Evolutionary conservation across 1,140 invertebrate genomes (phyloP), one percentile per base, ranked within the genome.

Genomic region (Heterodera carotae): DNA sequence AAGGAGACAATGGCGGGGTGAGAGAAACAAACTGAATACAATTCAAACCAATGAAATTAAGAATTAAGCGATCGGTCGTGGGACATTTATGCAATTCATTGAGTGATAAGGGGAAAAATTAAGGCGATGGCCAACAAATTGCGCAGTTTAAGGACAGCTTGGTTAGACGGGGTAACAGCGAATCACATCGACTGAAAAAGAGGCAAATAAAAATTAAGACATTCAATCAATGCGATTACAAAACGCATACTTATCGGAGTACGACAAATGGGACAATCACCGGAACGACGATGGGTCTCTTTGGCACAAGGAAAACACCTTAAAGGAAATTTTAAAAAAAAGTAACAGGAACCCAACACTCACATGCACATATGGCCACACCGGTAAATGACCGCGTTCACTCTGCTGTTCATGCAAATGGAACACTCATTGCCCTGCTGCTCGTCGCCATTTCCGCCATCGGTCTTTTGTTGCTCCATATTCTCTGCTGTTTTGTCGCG

Each of bases 311-410:
- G 27, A 72, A 80, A 79, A 67, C 78, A 79, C 72, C 72, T 74
- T 8, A 73, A 73, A 60, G 15, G 27, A 33, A 69, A 29, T 7
- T 7, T 7, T 33, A 62, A 71, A 0, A 71, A 12, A 56, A 56
- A 56, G 22, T 22, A 15, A 22, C 22, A 12, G 39, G 68, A 25
- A 69, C 68, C n/a, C 36, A 69, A 43, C 7, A 31, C 53, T 34
- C 36, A 74, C 78, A 79, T 79, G 29, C 78, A 79, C 78, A 79
- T 79, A 67, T 79, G 78, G 18, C 78, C 78, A 53, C 77, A 79
- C n/a, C 76, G 56, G 36, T 60, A 72, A 59, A 74, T 74, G 36
- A 74, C 78, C 33, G 78, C 76, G 36, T 79, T 79, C 22, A 79
- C 78, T 18, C 67, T 22, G 67, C 39, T 79, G 34, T 77, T 79